Evolutionary conservation across 2,888 invertebrate species (phyloP).

Genomic region (Amblyjoppa proteus): DNA sequence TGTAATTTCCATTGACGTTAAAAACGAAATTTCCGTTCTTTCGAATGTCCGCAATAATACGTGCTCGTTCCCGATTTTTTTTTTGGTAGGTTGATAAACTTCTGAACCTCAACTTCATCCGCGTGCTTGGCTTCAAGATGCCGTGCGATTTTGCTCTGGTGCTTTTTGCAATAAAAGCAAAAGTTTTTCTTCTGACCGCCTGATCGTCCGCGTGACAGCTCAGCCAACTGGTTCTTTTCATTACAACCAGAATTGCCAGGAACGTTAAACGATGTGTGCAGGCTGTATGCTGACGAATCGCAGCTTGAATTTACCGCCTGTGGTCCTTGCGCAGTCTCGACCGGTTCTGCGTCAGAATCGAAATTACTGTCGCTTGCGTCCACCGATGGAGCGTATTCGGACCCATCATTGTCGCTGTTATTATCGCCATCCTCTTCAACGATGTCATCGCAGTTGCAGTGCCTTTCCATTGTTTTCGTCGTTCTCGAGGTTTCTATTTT

Average conservation of each 20-base stretch:
- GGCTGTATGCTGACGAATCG: slow-evolving; percentile 9
- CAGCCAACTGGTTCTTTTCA: slow-evolving; percentile 32
- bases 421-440: neutral
- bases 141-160: slow-evolving; percentile 60
- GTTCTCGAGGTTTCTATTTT: neutral
- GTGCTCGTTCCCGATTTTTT: slow-evolving; percentile 38
- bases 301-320: slow-evolving; percentile 12
- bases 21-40: slow-evolving; percentile 69
- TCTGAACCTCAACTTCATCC: slow-evolving; percentile 49
- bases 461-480: neutral
- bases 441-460: neutral
- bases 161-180: slow-evolving; percentile 56
- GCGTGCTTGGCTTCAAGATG: slow-evolving; percentile 48
- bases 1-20: slow-evolving; percentile 65
- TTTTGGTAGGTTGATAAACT: slow-evolving; percentile 53
- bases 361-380: neutral
- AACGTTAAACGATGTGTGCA: slow-evolving; percentile 22
- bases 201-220: slow-evolving; percentile 48
- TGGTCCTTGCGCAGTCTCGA: neutral
- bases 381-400: neutral
- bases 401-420: neutral
- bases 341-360: neutral
- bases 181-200: slow-evolving; percentile 54
- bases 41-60: slow-evolving; percentile 61
- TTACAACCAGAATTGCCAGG: slow-evolving; percentile 40